Base-by-base conservation (phyloP, 1,140 invertebrate species). In the Drosophila ercepeae region DNA sequence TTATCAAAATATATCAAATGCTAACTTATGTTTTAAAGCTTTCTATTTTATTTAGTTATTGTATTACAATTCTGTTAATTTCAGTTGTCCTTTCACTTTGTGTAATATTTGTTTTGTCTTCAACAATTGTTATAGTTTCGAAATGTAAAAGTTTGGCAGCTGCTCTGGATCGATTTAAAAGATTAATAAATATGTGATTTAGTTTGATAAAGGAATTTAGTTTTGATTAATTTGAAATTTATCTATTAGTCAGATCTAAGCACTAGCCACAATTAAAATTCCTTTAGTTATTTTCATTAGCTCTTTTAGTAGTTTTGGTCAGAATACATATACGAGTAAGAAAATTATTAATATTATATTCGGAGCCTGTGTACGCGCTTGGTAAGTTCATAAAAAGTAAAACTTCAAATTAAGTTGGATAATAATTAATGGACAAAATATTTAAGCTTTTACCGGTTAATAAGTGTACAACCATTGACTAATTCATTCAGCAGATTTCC, bases 31-130 rank as follows among this genome's bases (percentile, higher is more conserved):
- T 76, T 81, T 84, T 84, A 84, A 84, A 84, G 81, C 81, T 84
- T 84, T 84, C 68, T 84, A 86, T 86, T 86, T 84, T 84, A 86
- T 86, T 86, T 84, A 86, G 81, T 86, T 84, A 74, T 76, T 86
- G 82, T 64, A 64, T 76, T 86, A 86, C 64, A 75, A 78, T 59
- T 83, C 48, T 74, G 52, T 79, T 55, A 57, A 73, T 58, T 59
- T 63, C 21, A 19, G 41, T 58, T 36, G 25, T 53, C 29, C 39
- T 39, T 23, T 16, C 14, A 39, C n/a, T 59, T 42, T 41, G 16
- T 19, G 42, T 69, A 46, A 18, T 27, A 32, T 44, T 27, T 34
- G 23, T 72, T n/a, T n/a, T 52, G 23, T 5, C 34, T 39, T 61
- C 48, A 42, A 54, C 34, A 72, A 61, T 60, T 55, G 16, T 23